These are phyloP conservation scores for Apostichopus parvimensis DNA, from an alignment of 35 echinoderm and acorn worm species.

Conservation along the genomic window DNA sequence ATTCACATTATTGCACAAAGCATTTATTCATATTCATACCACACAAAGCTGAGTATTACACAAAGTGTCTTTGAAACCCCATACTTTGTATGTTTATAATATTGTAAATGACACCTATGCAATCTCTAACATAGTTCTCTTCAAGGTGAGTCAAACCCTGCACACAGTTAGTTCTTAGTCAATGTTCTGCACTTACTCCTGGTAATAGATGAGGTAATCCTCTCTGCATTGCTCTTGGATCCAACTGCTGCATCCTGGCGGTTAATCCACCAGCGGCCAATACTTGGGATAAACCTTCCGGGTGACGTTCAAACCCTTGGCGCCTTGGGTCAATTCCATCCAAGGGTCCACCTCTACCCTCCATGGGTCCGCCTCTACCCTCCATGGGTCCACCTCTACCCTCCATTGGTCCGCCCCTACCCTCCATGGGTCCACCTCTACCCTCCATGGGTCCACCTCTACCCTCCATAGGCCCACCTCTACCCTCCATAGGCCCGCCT, in stretches of 20 bases:
- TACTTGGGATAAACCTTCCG: neutral
- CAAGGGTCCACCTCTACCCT: neutral
- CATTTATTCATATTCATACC: no score
- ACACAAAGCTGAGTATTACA: no score
- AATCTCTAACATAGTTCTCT: no score
- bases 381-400: no score
- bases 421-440: neutral
- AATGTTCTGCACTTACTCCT: neutral
- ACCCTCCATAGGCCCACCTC: neutral
- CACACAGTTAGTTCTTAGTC: no score
- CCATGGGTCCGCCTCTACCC: no score
- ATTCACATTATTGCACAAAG: no score
- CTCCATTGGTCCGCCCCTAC: neutral
- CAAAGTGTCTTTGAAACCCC: no score
- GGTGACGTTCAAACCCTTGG: constrained; percentile 14
- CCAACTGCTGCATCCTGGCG: neutral
- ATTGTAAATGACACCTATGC: no score
- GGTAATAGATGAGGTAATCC: neutral
- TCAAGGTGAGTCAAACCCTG: no score
- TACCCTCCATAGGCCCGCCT: neutral
- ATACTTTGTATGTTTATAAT: no score
- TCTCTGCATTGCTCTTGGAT: constrained; percentile 1
- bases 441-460: neutral
- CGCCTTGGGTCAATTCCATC: constrained; percentile 27
- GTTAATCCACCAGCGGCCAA: neutral